Conservation (phyloP, 2,888 invertebrate species). For the Hyposoter dolosus region DNA sequence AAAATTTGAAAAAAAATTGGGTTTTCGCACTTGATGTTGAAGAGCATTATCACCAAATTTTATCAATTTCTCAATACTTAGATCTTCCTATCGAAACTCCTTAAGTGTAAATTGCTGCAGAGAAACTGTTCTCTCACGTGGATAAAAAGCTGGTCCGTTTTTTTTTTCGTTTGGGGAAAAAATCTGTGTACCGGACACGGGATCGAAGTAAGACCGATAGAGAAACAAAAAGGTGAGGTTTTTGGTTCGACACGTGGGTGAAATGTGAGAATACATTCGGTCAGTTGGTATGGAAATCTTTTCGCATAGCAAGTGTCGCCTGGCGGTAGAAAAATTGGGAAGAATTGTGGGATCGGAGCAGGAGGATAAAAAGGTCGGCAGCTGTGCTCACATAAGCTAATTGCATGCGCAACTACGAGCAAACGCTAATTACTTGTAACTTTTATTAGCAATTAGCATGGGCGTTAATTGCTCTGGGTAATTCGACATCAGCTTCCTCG, state of each 20-base stretch:
- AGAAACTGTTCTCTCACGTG: neutral
- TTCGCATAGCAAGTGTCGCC: conserved; percentile 65
- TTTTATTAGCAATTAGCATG: conserved; percentile 78
- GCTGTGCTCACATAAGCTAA: conserved; percentile 77
- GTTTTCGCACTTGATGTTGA: too few relatives aligned
- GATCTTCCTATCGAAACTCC: too few relatives aligned
- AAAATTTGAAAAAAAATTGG: too few relatives aligned
- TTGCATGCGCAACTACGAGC: conserved; percentile 77
- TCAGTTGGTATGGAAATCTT: conserved; percentile 53
- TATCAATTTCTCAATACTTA: too few relatives aligned
- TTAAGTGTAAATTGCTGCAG: neutral
- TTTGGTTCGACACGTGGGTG: conserved; percentile 27
- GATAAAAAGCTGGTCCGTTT: neutral
- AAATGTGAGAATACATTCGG: neutral
- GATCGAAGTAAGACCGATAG: neutral
- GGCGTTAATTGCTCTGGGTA: conserved; percentile 80
- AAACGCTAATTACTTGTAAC: conserved; percentile 81
- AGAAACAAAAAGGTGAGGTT: conserved; percentile 10
- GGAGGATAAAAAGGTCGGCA: conserved; percentile 65
- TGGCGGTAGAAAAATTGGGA: conserved; percentile 71
- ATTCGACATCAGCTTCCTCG: conserved; percentile 76
- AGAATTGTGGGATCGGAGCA: conserved; percentile 72
- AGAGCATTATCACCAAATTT: too few relatives aligned
- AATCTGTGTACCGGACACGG: neutral
- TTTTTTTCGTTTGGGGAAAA: neutral